Evolutionary conservation across 2,888 invertebrate species (phyloP).

Genomic region (Cordilura impudica): DNA sequence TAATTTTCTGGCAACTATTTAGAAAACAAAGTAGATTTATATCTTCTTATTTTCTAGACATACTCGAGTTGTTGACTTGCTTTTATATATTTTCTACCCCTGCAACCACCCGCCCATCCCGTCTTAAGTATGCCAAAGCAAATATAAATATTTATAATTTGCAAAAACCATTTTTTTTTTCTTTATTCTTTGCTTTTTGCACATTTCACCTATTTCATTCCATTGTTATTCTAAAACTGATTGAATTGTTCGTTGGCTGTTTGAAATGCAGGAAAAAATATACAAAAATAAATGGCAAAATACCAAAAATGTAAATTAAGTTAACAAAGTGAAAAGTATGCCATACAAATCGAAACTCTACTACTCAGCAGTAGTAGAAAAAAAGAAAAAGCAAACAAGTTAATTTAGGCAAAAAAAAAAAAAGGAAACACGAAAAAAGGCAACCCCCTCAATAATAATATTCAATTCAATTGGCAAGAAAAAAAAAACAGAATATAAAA

Average conservation of each 20-base stretch:
- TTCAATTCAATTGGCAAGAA: slow-evolving; percentile 27
- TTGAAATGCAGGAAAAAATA: not conserved
- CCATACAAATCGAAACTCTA: not conserved
- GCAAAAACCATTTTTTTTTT: not conserved
- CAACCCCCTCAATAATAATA: not conserved
- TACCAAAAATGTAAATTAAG: slow-evolving; percentile 24
- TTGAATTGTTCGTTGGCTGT: slow-evolving; percentile 19
- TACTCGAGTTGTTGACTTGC: not conserved
- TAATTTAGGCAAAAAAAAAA: slow-evolving; percentile 37
- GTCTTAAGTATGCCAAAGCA: not conserved
- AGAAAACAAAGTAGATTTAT: not conserved
- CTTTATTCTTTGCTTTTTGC: not conserved
- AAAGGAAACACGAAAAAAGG: no score
- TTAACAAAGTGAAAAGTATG: not conserved
- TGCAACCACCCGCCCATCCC: not conserved
- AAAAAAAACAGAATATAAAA: not conserved
- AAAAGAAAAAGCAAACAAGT: slow-evolving; percentile 27
- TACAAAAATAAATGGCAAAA: slow-evolving; percentile 22
- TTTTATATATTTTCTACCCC: not conserved
- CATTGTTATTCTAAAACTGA: slow-evolving; percentile 13
- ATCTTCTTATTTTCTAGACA: not conserved
- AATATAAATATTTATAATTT: slow-evolving; percentile 10
- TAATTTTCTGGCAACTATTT: slow-evolving; percentile 29
- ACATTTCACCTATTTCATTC: not conserved
- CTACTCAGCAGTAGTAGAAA: not conserved